Conservation (phyloP, 2,888 invertebrate species). For the Leptura quadrifasciata region DNA sequence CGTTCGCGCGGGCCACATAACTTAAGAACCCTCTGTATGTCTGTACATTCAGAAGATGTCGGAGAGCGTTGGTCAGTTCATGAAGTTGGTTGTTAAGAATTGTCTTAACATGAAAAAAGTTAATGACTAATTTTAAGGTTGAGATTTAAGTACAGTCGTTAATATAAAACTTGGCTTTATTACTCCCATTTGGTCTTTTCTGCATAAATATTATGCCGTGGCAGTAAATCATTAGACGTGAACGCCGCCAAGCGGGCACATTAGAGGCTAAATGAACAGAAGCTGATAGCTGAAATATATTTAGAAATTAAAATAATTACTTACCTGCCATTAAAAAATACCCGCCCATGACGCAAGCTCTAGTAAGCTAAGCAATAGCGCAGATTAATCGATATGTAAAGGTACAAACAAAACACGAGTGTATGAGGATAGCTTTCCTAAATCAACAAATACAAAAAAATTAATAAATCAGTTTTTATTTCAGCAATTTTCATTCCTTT, state of each 20-base stretch:
- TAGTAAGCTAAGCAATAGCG: not conserved
- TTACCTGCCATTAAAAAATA: not conserved
- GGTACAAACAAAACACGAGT: too few relatives aligned
- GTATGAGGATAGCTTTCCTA: too few relatives aligned
- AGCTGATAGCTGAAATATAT: slow-evolving; percentile 22
- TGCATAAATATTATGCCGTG: slow-evolving; percentile 59
- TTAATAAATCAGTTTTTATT: too few relatives aligned
- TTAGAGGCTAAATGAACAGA: slow-evolving; percentile 40
- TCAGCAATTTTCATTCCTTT: too few relatives aligned
- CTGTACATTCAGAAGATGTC: not conserved
- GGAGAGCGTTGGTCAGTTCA: not conserved
- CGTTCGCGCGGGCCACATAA: not conserved
- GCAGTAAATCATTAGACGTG: slow-evolving; percentile 54
- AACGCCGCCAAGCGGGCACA: slow-evolving; percentile 45
- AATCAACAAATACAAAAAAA: too few relatives aligned
- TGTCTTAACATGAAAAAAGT: slow-evolving; percentile 65
- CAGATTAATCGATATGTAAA: too few relatives aligned
- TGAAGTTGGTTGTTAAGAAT: slow-evolving; percentile 20
- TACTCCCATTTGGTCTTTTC: slow-evolving; percentile 69
- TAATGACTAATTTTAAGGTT: slow-evolving; percentile 72
- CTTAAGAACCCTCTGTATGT: not conserved
- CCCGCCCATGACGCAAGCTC: not conserved
- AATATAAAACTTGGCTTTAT: slow-evolving; percentile 70
- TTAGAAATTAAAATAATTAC: slow-evolving; percentile 7
- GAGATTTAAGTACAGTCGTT: slow-evolving; percentile 70